Evolutionary conservation across 2,797 vertebrate genomes (phyloP), one percentile per base, ranked within the genome.

Genomic region (Tauraco hartlaubi): DNA sequence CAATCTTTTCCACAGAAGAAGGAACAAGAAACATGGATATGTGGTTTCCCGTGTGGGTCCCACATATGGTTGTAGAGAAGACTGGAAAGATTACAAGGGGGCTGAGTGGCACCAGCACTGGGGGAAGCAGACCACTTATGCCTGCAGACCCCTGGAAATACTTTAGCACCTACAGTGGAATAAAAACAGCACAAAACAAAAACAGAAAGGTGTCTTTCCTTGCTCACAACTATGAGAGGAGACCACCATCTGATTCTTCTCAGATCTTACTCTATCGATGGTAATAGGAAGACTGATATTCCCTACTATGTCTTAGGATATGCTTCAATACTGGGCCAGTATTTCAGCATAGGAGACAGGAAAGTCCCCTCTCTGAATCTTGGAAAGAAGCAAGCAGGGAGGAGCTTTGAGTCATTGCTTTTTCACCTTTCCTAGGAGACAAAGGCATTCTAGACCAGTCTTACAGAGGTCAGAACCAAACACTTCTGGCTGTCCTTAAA

Each of bases 61-160:
- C 46, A 59, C 22, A 54, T 5, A 6, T 39, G 8, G 5, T n/a
- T 68, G 23, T 72, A 62, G 58, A 78, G 56, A 76, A 71, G 20
- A 69, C 41, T 73, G 23, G 39, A 78, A 75, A 90, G 41, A 16
- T 21, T 61, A 14, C 21, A 39, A 39, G 7, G 20, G 22, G 44
- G 2, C 3, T 74, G 39, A 73, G 5, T 15, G 9, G 29, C n/a
- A 62, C 22, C 1, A 3, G 17, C 4, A 41, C 0, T 12, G 6
- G 18, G 15, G 15, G 26, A 91, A 79, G 54, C 15, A 69, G 43
- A 62, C 3, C 15, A 23, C n/a, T 48, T 82, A 49, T 0, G 21
- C 6, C 33, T 66, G 22, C 22, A 82, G 71, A 90, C 13, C 6
- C 19, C 16, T 56, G 63, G 76, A 91, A 89, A 66, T 67, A 79